phyloP scores from a whole-genome alignment of 2,888 invertebrate genomes.

The Chloroclysta siterata region DNA sequence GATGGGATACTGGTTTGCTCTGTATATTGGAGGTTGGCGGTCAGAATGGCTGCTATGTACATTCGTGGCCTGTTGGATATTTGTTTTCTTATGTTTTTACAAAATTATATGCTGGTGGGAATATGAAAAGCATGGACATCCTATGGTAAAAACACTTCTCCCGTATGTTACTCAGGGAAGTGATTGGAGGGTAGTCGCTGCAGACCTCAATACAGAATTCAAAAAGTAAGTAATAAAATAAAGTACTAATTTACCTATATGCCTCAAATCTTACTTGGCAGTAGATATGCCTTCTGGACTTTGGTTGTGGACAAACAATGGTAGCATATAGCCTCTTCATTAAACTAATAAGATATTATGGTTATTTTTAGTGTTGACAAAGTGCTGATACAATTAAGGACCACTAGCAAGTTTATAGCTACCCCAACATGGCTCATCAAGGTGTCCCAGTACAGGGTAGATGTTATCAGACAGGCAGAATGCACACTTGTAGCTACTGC shows the following conservation, averaged over 20 bases:
- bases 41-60: conserved; percentile 58
- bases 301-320: too few relatives aligned
- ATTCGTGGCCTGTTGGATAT: conserved; percentile 71
- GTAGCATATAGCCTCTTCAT: too few relatives aligned
- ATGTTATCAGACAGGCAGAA: conserved; percentile 92
- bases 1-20: conserved; percentile 68
- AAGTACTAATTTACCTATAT: too few relatives aligned
- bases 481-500: conserved; percentile 90
- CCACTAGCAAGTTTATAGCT: conserved; percentile 88
- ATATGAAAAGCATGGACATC: conserved; percentile 89
- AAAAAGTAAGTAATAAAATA: conserved; percentile 87
- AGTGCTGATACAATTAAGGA: conserved; percentile 88
- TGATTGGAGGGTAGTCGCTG: conserved; percentile 89
- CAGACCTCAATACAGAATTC: conserved; percentile 90
- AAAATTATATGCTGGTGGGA: conserved; percentile 88
- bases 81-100: conserved; percentile 81
- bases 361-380: conserved; percentile 87
- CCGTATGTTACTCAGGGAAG: conserved; percentile 87
- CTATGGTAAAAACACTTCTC: conserved; percentile 88
- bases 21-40: conserved; percentile 42
- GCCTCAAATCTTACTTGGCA: too few relatives aligned
- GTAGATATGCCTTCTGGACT: too few relatives aligned
- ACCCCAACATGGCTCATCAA: conserved; percentile 96
- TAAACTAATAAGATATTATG: too few relatives aligned
- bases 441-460: conserved; percentile 89